Percentiles rank a stretch among this genome's conserved stretches.
Evolutionary conservation across 2,113 vertebrate genomes (phyloP).

Genomic region (Microtus ochrogaster): DNA sequence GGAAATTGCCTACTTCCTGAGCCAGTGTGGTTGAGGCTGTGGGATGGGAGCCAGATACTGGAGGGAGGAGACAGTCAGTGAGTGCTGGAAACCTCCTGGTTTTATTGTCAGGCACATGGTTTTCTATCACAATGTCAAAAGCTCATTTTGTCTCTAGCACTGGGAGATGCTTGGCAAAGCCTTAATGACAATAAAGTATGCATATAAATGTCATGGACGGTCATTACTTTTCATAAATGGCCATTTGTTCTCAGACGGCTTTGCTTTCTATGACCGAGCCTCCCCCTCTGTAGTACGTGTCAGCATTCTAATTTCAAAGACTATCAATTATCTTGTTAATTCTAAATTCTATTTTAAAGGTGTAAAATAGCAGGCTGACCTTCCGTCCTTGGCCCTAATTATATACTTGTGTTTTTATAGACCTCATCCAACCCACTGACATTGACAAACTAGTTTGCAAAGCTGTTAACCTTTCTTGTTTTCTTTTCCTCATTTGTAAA

Average conservation of each 20-base stretch:
- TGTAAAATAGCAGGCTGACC: slow-evolving; percentile 73
- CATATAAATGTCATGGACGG: slow-evolving; percentile 60
- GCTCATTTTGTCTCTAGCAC: slow-evolving; percentile 56
- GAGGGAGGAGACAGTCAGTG: slow-evolving; percentile 61
- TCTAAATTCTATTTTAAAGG: slow-evolving; percentile 71
- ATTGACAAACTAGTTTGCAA: slow-evolving; percentile 68
- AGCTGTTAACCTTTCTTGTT: slow-evolving; percentile 60
- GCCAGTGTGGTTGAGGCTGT: slow-evolving; percentile 72
- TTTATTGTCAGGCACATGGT: slow-evolving; percentile 75
- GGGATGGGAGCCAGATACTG: slow-evolving; percentile 78
- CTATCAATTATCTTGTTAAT: slow-evolving; percentile 78
- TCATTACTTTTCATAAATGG: slow-evolving; percentile 54
- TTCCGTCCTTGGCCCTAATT: slow-evolving; percentile 69
- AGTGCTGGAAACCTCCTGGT: slow-evolving; percentile 46
- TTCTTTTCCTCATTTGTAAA: slow-evolving; percentile 66
- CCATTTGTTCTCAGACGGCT: slow-evolving; percentile 50
- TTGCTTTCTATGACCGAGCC: slow-evolving; percentile 34
- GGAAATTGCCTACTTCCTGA: slow-evolving; percentile 84
- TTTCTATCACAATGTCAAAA: slow-evolving; percentile 72
- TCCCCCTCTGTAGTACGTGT: background rate
- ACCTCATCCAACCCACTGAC: slow-evolving; percentile 19
- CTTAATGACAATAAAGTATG: slow-evolving; percentile 62
- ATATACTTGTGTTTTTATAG: slow-evolving; percentile 70
- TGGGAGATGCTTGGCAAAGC: slow-evolving; percentile 66
- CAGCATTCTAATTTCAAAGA: slow-evolving; percentile 77